phyloP scores from a whole-genome alignment of 2,113 vertebrate genomes.

The Drymodes brunneopygia region DNA sequence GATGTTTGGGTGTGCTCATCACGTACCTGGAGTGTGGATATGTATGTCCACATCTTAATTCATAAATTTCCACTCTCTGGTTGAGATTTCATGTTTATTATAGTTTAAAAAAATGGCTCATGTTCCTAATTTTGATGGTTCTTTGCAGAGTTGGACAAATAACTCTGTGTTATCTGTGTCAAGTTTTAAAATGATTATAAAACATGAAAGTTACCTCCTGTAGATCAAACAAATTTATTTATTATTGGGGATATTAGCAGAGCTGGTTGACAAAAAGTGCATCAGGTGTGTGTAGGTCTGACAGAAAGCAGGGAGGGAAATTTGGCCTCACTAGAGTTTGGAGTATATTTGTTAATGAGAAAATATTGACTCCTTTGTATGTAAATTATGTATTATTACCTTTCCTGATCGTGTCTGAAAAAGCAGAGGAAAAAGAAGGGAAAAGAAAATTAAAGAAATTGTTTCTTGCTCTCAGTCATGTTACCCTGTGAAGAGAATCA shows the following conservation, averaged over 20 bases:
- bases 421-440: background rate
- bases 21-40: background rate
- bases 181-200: background rate
- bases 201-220: background rate
- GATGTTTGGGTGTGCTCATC: background rate
- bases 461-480: background rate
- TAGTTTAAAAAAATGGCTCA: background rate
- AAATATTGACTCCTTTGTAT: background rate
- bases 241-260: background rate
- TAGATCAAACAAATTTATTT: background rate
- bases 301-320: background rate
- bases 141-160: background rate
- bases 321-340: background rate
- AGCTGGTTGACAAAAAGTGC: background rate
- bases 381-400: background rate
- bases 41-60: background rate
- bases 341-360: background rate
- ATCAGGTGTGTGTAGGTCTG: background rate
- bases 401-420: background rate
- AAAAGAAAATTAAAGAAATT: background rate
- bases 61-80: background rate
- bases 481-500: background rate
- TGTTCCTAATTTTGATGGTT: background rate
- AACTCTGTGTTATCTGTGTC: background rate
- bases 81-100: background rate